Evolutionary conservation across 2,888 invertebrate genomes (phyloP).

Genomic region (Buathra laborator): DNA sequence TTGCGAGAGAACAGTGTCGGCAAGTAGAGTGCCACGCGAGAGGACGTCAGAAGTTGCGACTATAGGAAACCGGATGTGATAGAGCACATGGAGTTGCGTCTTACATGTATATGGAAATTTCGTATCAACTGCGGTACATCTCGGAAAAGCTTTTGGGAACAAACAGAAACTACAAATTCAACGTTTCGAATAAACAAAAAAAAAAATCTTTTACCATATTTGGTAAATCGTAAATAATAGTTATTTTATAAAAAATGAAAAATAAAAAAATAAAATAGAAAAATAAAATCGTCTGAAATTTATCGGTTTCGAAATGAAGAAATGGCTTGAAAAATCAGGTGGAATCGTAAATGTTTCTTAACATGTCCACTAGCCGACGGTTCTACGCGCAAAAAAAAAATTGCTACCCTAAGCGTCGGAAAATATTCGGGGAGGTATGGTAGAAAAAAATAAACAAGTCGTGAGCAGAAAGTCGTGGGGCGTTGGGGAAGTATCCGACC

Average conservation of each 20-base stretch:
- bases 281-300: too few relatives aligned
- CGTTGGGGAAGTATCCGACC: not conserved
- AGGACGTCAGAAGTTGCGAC: not conserved
- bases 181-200: too few relatives aligned
- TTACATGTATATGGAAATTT: not conserved
- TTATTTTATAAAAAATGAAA: too few relatives aligned
- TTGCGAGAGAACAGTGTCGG: conserved; percentile 25
- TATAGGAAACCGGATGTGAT: not conserved
- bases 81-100: too few relatives aligned
- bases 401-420: not conserved
- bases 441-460: conserved; percentile 8
- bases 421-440: not conserved
- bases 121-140: not conserved
- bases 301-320: too few relatives aligned
- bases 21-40: not conserved
- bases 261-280: too few relatives aligned
- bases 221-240: too few relatives aligned
- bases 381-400: not conserved
- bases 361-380: not conserved
- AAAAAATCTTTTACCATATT: too few relatives aligned
- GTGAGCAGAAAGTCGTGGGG: not conserved
- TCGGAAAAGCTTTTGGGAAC: too few relatives aligned
- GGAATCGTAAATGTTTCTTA: too few relatives aligned
- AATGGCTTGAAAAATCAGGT: too few relatives aligned
- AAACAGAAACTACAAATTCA: too few relatives aligned